A percentile compares a stretch with the other conserved stretches of the same genome.
Evolutionary conservation across 2,888 invertebrate genomes (phyloP).

Genomic region (Nymphalis c-album): DNA sequence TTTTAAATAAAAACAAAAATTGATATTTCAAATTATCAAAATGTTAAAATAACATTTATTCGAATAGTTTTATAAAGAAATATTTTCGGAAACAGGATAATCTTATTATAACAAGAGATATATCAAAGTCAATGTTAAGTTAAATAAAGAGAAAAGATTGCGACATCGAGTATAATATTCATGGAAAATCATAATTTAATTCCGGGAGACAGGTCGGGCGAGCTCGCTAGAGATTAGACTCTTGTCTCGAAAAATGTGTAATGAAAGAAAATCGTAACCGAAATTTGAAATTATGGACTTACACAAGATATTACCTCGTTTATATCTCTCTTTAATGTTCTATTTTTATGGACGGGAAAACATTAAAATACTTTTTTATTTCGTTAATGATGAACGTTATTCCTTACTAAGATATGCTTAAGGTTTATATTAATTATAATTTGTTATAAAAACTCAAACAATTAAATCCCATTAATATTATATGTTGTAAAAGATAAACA

Average conservation of each 20-base stretch:
- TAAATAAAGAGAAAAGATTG: constrained; percentile 65
- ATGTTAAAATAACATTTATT: background rate
- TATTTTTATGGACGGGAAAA: constrained; percentile 17
- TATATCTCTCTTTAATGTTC: constrained; percentile 22
- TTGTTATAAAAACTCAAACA: background rate
- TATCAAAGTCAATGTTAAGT: constrained; percentile 53
- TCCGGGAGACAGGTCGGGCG: constrained; percentile 63
- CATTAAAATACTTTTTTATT: constrained; percentile 12
- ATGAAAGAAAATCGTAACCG: constrained; percentile 65
- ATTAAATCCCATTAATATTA: too few relatives aligned
- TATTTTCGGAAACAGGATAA: constrained; percentile 52
- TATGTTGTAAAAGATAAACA: too few relatives aligned
- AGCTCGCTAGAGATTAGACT: constrained; percentile 63
- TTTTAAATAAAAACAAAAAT: too few relatives aligned
- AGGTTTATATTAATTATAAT: background rate
- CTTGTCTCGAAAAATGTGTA: constrained; percentile 68
- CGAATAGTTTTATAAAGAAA: background rate
- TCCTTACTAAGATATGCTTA: constrained; percentile 2
- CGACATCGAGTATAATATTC: constrained; percentile 76
- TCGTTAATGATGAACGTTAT: constrained; percentile 4
- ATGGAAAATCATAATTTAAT: constrained; percentile 79
- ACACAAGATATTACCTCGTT: constrained; percentile 52
- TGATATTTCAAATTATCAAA: too few relatives aligned
- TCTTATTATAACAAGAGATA: constrained; percentile 38
- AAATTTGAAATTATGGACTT: constrained; percentile 72